phyloP scores from a whole-genome alignment of 2,113 vertebrate species.

The Meles meles region DNA sequence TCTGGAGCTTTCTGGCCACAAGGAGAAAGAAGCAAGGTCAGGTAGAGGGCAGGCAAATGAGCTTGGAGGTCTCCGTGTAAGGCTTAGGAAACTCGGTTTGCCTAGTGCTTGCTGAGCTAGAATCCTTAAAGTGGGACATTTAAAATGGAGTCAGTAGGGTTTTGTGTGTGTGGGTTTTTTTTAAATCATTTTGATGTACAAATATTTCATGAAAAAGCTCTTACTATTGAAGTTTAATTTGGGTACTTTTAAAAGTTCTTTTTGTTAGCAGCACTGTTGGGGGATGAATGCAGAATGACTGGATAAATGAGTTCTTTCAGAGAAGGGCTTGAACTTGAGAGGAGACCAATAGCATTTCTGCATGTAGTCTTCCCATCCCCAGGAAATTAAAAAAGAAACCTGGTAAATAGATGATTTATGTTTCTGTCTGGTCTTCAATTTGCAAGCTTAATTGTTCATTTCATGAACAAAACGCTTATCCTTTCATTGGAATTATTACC shows the following conservation, averaged over 20 bases:
- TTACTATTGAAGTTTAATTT: background rate
- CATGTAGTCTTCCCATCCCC: background rate
- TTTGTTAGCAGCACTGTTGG: background rate
- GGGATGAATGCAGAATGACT: background rate
- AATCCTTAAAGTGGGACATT: background rate
- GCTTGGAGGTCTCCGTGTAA: background rate
- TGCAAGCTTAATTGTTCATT: background rate
- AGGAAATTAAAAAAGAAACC: background rate
- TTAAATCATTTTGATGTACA: background rate
- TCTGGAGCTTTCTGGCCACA: conserved; percentile 38
- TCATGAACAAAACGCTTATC: conserved; percentile 1
- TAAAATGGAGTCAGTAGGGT: background rate
- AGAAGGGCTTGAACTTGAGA: background rate
- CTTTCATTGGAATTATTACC: conserved; percentile 5
- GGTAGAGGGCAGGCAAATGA: conserved; percentile 37
- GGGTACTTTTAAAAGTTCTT: background rate
- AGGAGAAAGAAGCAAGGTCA: conserved; percentile 56
- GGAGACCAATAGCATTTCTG: background rate
- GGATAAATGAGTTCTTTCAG: background rate
- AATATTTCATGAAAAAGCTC: background rate
- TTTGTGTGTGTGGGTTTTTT: too few relatives aligned
- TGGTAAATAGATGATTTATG: background rate
- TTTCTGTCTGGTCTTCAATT: background rate
- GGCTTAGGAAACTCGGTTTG: background rate
- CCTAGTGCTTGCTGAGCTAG: background rate